These are phyloP conservation scores for Acanthoscelides obtectus DNA, from an alignment of 2,888 invertebrate species.

Conservation along the genomic window DNA sequence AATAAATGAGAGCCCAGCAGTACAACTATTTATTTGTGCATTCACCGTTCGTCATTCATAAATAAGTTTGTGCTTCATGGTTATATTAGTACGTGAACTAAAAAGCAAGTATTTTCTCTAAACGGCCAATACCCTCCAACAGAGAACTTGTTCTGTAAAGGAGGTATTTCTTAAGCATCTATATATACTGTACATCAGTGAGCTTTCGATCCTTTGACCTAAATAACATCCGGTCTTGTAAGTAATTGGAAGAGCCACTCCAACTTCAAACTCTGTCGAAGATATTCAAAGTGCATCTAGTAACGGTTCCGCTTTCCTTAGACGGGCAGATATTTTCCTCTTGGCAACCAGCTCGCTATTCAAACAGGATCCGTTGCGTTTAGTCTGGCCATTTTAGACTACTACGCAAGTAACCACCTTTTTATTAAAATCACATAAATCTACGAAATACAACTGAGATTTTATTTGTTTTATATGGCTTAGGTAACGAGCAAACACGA, in stretches of 20 bases:
- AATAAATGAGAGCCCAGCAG: too few relatives aligned
- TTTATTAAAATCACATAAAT: too few relatives aligned
- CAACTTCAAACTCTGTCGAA: neutral
- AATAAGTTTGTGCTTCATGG: too few relatives aligned
- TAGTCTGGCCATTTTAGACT: neutral
- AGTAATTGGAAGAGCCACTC: neutral
- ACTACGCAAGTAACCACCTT: too few relatives aligned
- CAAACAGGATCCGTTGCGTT: neutral
- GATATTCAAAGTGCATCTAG: neutral
- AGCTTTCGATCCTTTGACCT: neutral
- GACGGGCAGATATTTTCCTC: neutral
- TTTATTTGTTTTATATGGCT: too few relatives aligned
- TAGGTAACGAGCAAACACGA: too few relatives aligned
- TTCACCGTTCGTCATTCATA: too few relatives aligned
- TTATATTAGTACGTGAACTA: too few relatives aligned
- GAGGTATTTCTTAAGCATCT: neutral
- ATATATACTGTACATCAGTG: neutral
- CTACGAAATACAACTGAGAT: too few relatives aligned
- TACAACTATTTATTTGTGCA: too few relatives aligned
- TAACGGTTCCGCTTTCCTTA: neutral
- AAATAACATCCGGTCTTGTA: neutral
- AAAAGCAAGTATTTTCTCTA: too few relatives aligned
- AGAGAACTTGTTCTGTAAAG: neutral
- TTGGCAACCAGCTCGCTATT: neutral
- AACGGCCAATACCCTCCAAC: neutral